phyloP scores from a whole-genome alignment of 2,888 invertebrate species.

The Hydrotaea diabolus region DNA sequence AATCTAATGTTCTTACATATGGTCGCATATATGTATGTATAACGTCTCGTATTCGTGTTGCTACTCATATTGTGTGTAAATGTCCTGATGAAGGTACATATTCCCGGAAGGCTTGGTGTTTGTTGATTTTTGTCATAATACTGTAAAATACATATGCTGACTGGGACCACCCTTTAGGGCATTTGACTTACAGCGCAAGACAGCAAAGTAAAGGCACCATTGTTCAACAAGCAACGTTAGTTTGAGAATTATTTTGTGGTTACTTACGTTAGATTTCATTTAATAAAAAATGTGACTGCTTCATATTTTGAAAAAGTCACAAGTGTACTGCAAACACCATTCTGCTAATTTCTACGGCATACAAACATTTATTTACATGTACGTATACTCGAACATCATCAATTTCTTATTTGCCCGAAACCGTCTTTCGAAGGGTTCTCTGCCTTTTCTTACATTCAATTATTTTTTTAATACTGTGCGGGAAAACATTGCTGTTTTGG shows the following conservation, averaged over 20 bases:
- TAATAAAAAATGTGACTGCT: neutral
- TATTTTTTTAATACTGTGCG: neutral
- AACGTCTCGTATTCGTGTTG: too few relatives aligned
- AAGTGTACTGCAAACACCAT: neutral
- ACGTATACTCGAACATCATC: neutral
- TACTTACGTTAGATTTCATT: neutral
- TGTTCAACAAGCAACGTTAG: neutral
- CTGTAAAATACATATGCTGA: neutral
- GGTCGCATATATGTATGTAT: too few relatives aligned
- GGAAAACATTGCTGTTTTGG: neutral
- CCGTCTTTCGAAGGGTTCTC: neutral
- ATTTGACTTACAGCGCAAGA: neutral
- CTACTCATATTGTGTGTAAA: neutral
- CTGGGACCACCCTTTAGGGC: neutral
- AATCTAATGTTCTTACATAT: too few relatives aligned
- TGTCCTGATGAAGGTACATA: neutral
- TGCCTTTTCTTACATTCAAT: neutral
- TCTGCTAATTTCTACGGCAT: neutral
- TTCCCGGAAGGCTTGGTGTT: neutral
- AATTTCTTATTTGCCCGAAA: neutral
- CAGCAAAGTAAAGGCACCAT: neutral
- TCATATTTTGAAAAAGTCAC: neutral
- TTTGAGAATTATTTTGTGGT: too few relatives aligned
- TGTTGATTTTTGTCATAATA: neutral
- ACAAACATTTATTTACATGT: too few relatives aligned